phyloP scores from a whole-genome alignment of 2,113 vertebrate genomes.

The Sitta europaea region DNA sequence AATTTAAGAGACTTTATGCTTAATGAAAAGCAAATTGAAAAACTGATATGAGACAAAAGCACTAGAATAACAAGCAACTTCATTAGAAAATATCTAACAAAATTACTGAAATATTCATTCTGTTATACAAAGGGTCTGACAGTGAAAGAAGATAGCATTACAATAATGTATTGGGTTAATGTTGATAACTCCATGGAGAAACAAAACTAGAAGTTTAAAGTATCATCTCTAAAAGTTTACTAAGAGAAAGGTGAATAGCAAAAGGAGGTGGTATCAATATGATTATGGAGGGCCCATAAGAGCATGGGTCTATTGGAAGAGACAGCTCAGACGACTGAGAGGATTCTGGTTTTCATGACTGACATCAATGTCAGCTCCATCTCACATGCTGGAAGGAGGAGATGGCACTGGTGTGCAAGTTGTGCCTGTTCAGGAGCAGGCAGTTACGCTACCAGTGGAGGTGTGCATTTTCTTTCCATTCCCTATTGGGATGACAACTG shows the following conservation, averaged over 20 bases:
- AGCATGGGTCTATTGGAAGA: accelerated
- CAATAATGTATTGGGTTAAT: background rate
- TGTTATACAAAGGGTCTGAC: background rate
- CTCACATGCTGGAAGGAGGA: background rate
- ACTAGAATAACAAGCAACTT: background rate
- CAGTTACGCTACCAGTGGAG: background rate
- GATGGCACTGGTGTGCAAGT: background rate
- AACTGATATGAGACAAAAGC: background rate
- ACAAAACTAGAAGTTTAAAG: background rate
- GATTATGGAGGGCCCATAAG: background rate
- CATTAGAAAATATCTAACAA: background rate
- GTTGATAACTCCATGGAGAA: background rate
- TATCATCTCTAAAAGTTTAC: background rate
- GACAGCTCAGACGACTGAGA: background rate
- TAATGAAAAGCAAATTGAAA: background rate
- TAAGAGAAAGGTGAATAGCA: background rate
- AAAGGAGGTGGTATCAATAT: background rate
- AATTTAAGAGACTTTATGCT: background rate
- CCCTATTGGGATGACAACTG: background rate
- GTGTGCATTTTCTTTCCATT: background rate
- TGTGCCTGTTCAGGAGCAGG: background rate
- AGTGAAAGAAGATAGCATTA: background rate
- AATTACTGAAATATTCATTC: background rate
- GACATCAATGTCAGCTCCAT: background rate
- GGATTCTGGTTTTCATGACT: background rate